phyloP scores from a whole-genome alignment of 2,797 vertebrate genomes.

The Neosilurus mollespiculum region DNA sequence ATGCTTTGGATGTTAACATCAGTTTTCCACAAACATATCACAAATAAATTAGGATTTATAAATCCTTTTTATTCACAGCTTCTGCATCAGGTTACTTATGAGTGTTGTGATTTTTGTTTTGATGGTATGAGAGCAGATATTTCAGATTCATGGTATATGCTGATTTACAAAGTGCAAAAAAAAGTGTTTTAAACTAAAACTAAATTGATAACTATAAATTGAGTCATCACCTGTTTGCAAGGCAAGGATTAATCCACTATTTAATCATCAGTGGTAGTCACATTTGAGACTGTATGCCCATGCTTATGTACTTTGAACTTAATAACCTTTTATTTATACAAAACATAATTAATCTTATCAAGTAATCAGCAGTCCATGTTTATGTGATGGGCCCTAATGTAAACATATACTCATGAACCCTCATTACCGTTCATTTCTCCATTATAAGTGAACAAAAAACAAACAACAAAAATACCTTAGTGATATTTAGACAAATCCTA shows the following conservation, averaged over 20 bases:
- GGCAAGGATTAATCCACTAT: background rate
- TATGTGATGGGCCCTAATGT: conserved; percentile 17
- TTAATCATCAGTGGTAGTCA: background rate
- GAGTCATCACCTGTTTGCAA: background rate
- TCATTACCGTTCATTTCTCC: conserved; percentile 13
- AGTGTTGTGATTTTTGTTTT: conserved; percentile 2
- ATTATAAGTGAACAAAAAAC: background rate
- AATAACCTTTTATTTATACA: conserved; percentile 6
- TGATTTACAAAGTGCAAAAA: conserved; percentile 31
- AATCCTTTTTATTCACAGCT: conserved; percentile 37
- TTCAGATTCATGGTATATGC: conserved; percentile 10
- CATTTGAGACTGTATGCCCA: background rate
- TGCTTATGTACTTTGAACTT: conserved; percentile 1
- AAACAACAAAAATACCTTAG: background rate
- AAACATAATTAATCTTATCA: background rate
- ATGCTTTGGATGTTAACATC: conserved; percentile 33
- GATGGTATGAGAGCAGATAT: conserved; percentile 7
- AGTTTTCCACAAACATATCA: conserved; percentile 38
- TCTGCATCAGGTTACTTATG: conserved; percentile 22
- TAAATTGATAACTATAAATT: background rate
- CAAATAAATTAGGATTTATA: conserved; percentile 24
- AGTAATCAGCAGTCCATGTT: conserved; percentile 21
- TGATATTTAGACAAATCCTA: conserved; percentile 12
- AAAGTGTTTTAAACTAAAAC: background rate
- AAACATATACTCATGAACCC: conserved; percentile 31